Conservation (phyloP, 2,113 vertebrate genomes). For the Morone chrysops region DNA sequence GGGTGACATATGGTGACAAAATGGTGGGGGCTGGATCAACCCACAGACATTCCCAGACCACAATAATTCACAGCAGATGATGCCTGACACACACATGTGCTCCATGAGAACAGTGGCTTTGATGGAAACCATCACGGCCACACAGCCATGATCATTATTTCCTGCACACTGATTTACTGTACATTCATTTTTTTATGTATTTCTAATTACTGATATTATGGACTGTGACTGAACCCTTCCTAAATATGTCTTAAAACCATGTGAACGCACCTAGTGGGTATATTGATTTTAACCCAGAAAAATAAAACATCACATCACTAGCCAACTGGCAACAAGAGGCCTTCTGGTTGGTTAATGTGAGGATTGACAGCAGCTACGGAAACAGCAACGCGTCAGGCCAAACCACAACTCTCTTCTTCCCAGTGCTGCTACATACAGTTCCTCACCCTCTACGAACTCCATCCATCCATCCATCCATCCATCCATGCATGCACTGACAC, state of each 20-base stretch:
- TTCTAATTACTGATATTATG: conserved; percentile 23
- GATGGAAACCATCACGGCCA: conserved; percentile 62
- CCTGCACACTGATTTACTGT: conserved; percentile 51
- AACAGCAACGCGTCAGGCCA: conserved; percentile 22
- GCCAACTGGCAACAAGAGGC: conserved; percentile 4
- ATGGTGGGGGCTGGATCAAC: conserved; percentile 58
- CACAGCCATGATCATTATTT: conserved; percentile 50
- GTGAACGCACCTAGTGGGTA: neutral
- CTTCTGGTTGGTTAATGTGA: conserved; percentile 22
- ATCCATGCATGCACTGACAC: neutral
- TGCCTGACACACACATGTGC: conserved; percentile 68
- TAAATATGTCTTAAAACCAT: neutral
- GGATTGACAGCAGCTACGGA: conserved; percentile 29
- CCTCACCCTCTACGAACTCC: neutral
- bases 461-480: conserved; percentile 13
- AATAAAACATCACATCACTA: neutral
- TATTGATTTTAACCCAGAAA: conserved; percentile 9
- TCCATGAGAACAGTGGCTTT: conserved; percentile 66
- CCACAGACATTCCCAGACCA: conserved; percentile 74
- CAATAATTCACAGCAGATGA: conserved; percentile 78
- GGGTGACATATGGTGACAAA: conserved; percentile 66
- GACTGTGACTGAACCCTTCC: neutral
- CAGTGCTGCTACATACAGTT: neutral
- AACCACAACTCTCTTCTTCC: conserved; percentile 35
- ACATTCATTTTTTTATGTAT: conserved; percentile 29